Conservation (phyloP, 2,113 vertebrate species). For the Spilogale gracilis region DNA sequence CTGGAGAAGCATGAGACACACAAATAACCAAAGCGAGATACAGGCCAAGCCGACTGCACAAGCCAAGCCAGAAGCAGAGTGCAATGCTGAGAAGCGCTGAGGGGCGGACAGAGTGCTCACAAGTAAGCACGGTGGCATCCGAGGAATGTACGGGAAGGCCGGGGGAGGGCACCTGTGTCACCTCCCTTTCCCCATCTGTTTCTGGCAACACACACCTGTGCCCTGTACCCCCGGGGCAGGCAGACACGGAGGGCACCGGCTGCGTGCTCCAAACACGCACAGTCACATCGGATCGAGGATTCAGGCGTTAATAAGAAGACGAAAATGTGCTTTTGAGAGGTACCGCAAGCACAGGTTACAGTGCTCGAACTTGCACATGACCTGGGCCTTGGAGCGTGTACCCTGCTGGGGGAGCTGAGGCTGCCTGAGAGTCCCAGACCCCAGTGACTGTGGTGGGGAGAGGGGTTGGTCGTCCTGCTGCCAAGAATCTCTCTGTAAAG, state of each 20-base stretch:
- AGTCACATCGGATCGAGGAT: background rate
- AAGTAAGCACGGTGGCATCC: background rate
- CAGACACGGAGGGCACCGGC: background rate
- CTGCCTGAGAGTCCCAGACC: background rate
- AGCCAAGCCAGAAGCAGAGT: background rate
- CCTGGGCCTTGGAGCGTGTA: background rate
- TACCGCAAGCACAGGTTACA: background rate
- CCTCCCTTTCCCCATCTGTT: background rate
- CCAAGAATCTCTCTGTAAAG: background rate
- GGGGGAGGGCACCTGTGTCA: accelerated
- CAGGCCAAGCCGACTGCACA: too few species aligned
- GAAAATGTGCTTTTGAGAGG: background rate
- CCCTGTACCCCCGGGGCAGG: background rate
- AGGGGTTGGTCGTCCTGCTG: too few species aligned
- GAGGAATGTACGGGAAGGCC: background rate
- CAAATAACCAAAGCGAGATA: background rate
- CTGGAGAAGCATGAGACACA: background rate
- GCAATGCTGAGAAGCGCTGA: background rate
- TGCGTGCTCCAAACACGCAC: accelerated
- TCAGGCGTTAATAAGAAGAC: background rate
- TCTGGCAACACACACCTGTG: background rate
- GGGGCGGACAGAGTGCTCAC: background rate
- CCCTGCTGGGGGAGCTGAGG: background rate
- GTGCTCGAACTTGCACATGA: background rate
- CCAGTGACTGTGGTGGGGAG: accelerated